A percentile compares a stretch with the other conserved stretches of the same genome.
phyloP scores from a whole-genome alignment of 2,888 invertebrate genomes.

The Ochropleura plecta region DNA sequence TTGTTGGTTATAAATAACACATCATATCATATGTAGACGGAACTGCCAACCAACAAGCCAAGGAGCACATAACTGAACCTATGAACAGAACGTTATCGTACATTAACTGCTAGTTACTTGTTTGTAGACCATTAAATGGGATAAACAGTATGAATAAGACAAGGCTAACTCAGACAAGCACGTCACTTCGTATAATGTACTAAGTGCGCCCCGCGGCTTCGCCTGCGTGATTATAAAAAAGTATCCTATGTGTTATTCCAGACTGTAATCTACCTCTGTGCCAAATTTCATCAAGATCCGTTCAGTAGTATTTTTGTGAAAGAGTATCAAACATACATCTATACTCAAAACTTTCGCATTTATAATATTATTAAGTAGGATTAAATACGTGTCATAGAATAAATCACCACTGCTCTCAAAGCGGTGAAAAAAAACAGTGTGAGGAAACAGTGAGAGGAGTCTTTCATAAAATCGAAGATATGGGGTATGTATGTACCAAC shows the following conservation, averaged over 20 bases:
- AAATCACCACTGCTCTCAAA: neutral
- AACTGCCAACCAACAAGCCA: slow-evolving; percentile 50
- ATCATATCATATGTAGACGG: slow-evolving; percentile 28
- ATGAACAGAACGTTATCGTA: slow-evolving; percentile 60
- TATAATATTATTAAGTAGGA: too few relatives aligned
- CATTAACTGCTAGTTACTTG: slow-evolving; percentile 64
- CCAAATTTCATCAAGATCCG: too few relatives aligned
- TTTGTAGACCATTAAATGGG: slow-evolving; percentile 65
- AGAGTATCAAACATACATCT: too few relatives aligned
- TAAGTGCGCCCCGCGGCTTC: too few relatives aligned
- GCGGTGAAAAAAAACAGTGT: neutral
- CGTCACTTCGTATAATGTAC: too few relatives aligned
- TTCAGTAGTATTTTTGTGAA: too few relatives aligned
- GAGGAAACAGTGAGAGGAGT: neutral
- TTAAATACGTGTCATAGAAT: neutral
- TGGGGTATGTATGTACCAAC: neutral
- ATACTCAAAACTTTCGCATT: too few relatives aligned
- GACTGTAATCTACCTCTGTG: too few relatives aligned
- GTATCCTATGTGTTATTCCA: too few relatives aligned
- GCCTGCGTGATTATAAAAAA: too few relatives aligned
- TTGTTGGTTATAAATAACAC: slow-evolving; percentile 39
- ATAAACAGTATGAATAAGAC: slow-evolving; percentile 48
- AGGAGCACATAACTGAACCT: slow-evolving; percentile 51
- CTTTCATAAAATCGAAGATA: too few relatives aligned
- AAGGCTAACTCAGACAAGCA: neutral